Base-by-base conservation (phyloP, 2,888 invertebrate species). In the Caenorhabditis angaria region DNA sequence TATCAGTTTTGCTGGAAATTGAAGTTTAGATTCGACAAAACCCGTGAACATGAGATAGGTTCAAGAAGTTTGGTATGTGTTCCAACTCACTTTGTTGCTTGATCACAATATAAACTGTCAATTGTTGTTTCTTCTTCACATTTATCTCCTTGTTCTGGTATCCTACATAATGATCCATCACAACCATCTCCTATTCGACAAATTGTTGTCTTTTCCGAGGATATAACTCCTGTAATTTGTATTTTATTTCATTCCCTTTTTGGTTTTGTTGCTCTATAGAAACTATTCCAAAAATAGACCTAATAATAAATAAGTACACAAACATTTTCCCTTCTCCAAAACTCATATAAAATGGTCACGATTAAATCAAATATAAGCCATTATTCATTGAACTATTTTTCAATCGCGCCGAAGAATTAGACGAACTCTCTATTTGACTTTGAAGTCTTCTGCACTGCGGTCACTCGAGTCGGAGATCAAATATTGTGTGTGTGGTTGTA, bases 131-230 rank as follows among this genome's bases (percentile, higher is more conserved):
- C 81, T 54, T 81, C 79, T 1, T 69, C 63, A 61, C 83, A 83
- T 20, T 73, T 61, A 60, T 75, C 71, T 25, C 82, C 82, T 41
- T 74, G 70, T 25, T 76, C 70, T 35, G 76, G 57, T 53, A 83
- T 78, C 57, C 69, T 63, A 71, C 83, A 83, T 41, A 57, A 63
- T 28, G 62, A 41, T 14, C 58, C 60, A 29, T 70, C 69, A 65
- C 83, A 83, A 24, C 75, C 76, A 65, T 82, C 73, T 56, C 83
- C 83, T 62, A 83, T 83, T 63, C 78, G 74, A 70, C 83, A 83
- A 32, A 63, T 61, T 22, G 70, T 70, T 68, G 14, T 41, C 22
- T 50, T 22, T 75, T 77, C 61, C 61, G 47, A n/a, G 14, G 57
- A 32, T 61, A 66, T 41, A 5, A 25, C 41, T 70, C 75, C 35